These are phyloP conservation scores for Sesamia nonagrioides DNA, from an alignment of 1,140 invertebrate species.

Conservation along the genomic window DNA sequence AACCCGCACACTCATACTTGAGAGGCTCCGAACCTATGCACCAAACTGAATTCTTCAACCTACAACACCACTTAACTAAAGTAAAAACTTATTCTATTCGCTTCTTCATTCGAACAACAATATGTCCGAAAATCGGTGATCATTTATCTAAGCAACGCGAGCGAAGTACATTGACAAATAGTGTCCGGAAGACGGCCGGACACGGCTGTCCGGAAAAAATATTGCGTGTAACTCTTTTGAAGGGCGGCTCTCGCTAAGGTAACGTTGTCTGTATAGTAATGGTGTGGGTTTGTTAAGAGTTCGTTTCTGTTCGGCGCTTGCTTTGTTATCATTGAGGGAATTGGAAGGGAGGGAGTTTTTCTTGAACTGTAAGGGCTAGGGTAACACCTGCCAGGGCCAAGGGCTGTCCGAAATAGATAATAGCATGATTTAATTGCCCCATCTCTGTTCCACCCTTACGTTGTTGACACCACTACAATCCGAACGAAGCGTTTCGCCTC, in stretches of 20 bases:
- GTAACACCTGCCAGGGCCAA: no score
- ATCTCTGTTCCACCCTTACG: no score
- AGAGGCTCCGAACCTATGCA: no score
- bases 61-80: background rate
- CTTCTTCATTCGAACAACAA: background rate
- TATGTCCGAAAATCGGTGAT: conserved; percentile 6
- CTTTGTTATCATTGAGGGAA: background rate
- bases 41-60: no score
- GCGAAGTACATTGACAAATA: conserved; percentile 37
- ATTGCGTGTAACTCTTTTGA: conserved; percentile 8
- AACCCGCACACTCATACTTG: no score
- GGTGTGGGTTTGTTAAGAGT: background rate
- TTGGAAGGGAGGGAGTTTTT: background rate
- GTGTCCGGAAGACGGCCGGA: conserved; percentile 18
- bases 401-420: no score
- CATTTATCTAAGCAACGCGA: conserved; percentile 8
- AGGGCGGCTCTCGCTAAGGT: conserved; percentile 14
- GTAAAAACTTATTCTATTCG: background rate
- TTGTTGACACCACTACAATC: no score
- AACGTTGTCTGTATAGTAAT: background rate
- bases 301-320: no score
- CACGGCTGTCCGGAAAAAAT: conserved; percentile 8
- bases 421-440: no score
- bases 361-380: background rate
- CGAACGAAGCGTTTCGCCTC: no score